phyloP scores from a whole-genome alignment of 2,888 invertebrate genomes.

The Nephrotoma guestfalica region DNA sequence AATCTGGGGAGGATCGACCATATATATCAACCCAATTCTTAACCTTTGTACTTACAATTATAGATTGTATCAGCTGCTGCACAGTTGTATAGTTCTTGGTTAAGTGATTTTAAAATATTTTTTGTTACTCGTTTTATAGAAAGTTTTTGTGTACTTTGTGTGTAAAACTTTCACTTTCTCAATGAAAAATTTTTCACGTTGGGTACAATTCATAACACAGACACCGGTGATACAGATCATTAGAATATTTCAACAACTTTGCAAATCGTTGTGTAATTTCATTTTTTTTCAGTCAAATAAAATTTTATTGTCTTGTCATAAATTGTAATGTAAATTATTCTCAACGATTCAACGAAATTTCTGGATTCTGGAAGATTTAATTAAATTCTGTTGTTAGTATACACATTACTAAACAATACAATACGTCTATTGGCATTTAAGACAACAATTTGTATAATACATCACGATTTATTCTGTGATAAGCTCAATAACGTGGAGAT shows the following conservation, averaged over 20 bases:
- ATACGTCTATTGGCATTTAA: background rate
- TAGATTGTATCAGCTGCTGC: background rate
- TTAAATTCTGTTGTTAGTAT: background rate
- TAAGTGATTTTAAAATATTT: background rate
- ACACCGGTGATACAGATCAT: background rate
- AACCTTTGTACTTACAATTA: background rate
- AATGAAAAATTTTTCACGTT: background rate
- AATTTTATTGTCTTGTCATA: background rate
- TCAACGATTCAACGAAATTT: background rate
- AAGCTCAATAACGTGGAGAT: too few relatives aligned
- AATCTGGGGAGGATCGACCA: background rate
- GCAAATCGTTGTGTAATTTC: background rate
- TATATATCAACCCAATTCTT: background rate
- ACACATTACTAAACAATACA: background rate
- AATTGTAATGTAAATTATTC: background rate
- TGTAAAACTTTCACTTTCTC: background rate
- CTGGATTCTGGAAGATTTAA: background rate
- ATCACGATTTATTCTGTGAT: background rate
- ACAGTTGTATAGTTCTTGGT: background rate
- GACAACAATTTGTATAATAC: background rate
- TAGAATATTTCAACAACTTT: background rate
- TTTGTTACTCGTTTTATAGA: background rate
- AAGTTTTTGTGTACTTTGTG: background rate
- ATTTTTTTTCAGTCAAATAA: background rate
- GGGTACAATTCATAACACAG: too few relatives aligned